Evolutionary conservation across 2,797 vertebrate genomes (phyloP).

Genomic region (Phoxinus dragarum): DNA sequence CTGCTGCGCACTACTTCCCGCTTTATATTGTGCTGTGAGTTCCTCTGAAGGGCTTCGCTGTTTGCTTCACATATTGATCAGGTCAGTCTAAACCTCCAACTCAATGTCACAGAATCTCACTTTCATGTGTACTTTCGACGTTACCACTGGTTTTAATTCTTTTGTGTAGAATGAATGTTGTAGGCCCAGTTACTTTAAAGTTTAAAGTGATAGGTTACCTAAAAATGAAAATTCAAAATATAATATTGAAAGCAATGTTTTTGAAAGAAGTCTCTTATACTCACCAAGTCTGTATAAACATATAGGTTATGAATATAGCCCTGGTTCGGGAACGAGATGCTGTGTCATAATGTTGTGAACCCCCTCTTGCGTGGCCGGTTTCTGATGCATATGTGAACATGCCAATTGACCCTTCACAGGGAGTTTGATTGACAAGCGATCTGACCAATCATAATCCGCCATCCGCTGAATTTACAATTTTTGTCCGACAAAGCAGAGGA

Average conservation of each 20-base stretch:
- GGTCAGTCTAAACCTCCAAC: constrained; percentile 40
- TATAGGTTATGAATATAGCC: no score
- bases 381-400: no score
- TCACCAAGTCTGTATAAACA: neutral
- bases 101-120: constrained; percentile 53
- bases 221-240: neutral
- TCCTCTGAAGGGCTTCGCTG: constrained; percentile 43
- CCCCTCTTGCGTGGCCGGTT: no score
- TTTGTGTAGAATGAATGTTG: constrained; percentile 17
- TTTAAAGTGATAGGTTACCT: neutral
- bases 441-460: no score
- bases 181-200: neutral
- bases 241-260: neutral
- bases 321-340: no score
- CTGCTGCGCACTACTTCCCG: neutral
- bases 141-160: neutral
- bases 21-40: constrained; percentile 49
- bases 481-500: no score
- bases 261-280: neutral
- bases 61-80: constrained; percentile 65
- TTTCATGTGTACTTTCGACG: constrained; percentile 43
- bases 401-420: no score
- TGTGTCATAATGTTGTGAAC: no score
- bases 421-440: no score
- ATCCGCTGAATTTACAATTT: no score